Evolutionary conservation across 2,113 vertebrate species (phyloP).

Genomic region (Camelus bactrianus): DNA sequence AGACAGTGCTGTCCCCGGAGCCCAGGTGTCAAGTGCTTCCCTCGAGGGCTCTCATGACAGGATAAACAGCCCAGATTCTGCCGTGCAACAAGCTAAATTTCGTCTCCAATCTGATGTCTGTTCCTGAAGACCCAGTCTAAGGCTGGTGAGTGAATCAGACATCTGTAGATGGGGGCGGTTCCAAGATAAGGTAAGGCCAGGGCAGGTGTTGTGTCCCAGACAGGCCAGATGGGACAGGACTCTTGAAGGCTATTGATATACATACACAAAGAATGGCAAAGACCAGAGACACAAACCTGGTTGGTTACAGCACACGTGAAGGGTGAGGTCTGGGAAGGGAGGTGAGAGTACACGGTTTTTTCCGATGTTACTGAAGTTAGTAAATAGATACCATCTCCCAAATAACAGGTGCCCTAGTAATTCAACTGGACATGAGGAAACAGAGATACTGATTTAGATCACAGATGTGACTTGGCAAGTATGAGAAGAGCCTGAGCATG

Average conservation of each 20-base stretch:
- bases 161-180: neutral
- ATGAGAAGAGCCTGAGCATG: neutral
- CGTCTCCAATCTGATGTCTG: neutral
- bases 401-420: neutral
- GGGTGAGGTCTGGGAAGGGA: neutral
- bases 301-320: neutral
- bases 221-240: neutral
- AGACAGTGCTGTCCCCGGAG: neutral
- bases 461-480: neutral
- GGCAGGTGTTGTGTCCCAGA: neutral
- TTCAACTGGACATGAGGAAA: neutral
- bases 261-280: neutral
- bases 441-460: neutral
- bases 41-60: neutral
- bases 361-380: neutral
- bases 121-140: neutral
- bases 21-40: neutral
- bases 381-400: too few species aligned
- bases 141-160: neutral
- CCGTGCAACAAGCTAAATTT: neutral
- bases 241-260: neutral
- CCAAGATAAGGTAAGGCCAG: neutral
- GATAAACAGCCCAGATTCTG: neutral
- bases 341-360: neutral
- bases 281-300: neutral